These are phyloP conservation scores for Acridotheres tristis DNA, from an alignment of 2,797 vertebrate species.

Conservation along the genomic window DNA sequence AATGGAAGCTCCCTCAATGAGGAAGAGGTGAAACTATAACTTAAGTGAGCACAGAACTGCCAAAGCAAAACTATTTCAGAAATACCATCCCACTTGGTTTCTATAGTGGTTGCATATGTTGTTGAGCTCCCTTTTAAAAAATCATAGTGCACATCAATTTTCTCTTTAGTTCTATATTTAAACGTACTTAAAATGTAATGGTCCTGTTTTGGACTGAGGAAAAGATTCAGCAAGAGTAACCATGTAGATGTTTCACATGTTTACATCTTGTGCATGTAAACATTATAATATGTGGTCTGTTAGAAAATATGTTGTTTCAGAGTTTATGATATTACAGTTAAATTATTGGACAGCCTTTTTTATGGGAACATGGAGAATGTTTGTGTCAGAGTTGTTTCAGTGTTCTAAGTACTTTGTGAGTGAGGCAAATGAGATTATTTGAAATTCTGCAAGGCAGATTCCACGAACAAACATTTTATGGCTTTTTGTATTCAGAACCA, in stretches of 20 bases:
- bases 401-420: neutral
- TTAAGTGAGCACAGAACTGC: neutral
- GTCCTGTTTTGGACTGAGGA: neutral
- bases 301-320: neutral
- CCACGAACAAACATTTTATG: neutral
- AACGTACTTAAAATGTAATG: neutral
- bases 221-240: neutral
- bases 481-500: neutral
- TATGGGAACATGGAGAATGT: neutral
- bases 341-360: neutral
- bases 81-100: neutral
- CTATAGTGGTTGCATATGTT: neutral
- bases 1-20: neutral
- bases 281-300: neutral
- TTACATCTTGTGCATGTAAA: neutral
- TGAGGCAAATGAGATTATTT: neutral
- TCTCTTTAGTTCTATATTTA: neutral
- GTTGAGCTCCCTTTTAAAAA: neutral
- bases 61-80: neutral
- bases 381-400: neutral
- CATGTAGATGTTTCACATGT: neutral
- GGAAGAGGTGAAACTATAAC: neutral
- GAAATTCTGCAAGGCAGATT: neutral
- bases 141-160: neutral
- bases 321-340: neutral